These are phyloP conservation scores for Nemotelus pantherinus DNA, from an alignment of 2,888 invertebrate species.

Conservation along the genomic window DNA sequence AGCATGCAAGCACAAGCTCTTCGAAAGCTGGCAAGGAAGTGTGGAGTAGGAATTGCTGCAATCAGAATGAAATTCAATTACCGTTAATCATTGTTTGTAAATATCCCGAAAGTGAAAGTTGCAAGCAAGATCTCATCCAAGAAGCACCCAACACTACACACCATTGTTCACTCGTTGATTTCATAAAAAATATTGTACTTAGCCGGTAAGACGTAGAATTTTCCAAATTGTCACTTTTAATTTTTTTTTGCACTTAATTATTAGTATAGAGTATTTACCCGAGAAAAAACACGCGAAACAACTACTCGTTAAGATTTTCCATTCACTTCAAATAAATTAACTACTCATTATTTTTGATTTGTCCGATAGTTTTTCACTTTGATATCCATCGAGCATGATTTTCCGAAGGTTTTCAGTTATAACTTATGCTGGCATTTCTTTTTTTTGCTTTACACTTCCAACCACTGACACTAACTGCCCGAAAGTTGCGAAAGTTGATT, in stretches of 20 bases:
- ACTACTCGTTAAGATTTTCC: no score
- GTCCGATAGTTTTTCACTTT: no score
- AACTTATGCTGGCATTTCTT: no score
- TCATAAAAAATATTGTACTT: no score
- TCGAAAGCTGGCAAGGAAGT: constrained; percentile 3
- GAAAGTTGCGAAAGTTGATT: neutral
- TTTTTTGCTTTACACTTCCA: no score
- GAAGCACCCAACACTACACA: constrained; percentile 36
- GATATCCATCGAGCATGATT: no score
- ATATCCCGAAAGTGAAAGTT: constrained; percentile 50
- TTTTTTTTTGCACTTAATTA: no score
- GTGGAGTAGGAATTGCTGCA: constrained; percentile 18
- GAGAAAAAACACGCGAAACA: no score
- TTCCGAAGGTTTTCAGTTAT: no score
- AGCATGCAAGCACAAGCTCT: neutral
- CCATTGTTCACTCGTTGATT: neutral
- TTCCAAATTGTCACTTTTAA: neutral
- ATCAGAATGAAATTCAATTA: constrained; percentile 50
- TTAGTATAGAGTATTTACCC: no score
- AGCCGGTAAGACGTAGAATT: neutral
- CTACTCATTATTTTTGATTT: no score
- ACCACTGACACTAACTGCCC: neutral
- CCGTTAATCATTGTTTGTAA: constrained; percentile 51
- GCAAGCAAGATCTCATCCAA: constrained; percentile 41
- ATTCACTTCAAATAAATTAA: no score